Conservation (phyloP, 2,113 vertebrate species). For the Hemichromis elongatus region DNA sequence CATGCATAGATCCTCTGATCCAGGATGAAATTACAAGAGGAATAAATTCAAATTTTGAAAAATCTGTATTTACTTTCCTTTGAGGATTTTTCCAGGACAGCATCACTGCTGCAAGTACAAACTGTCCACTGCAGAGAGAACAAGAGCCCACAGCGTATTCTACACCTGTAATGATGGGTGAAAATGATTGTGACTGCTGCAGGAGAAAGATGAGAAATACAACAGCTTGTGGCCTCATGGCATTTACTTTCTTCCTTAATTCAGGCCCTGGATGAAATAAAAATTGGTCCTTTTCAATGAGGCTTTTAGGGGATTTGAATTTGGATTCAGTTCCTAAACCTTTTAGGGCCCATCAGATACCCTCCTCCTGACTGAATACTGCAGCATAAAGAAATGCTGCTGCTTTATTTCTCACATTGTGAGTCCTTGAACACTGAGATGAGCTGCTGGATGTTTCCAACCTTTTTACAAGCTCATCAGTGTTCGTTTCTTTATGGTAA, state of each 20-base stretch:
- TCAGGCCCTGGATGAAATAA: not conserved
- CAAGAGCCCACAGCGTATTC: not conserved
- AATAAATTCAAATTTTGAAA: not conserved
- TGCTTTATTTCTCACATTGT: not conserved
- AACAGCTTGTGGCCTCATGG: not conserved
- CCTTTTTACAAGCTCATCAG: not conserved
- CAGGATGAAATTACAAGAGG: not conserved
- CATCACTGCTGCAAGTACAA: not conserved
- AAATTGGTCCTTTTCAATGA: not conserved
- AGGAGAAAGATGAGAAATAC: not conserved
- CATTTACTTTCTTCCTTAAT: not conserved
- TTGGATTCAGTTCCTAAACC: not conserved
- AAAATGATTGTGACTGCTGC: not conserved
- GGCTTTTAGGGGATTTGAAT: not conserved
- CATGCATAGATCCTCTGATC: not conserved
- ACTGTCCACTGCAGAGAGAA: not conserved
- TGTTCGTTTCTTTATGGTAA: not conserved
- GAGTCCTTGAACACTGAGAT: not conserved
- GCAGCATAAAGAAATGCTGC: not conserved
- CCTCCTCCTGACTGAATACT: not conserved
- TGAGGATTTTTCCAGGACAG: not conserved
- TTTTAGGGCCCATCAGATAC: not conserved
- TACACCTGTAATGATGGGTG: not conserved
- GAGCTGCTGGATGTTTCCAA: not conserved
- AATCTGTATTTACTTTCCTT: not conserved